These are phyloP conservation scores for Yponomeuta cagnagella DNA, from an alignment of 2,888 invertebrate genomes.

Conservation along the genomic window DNA sequence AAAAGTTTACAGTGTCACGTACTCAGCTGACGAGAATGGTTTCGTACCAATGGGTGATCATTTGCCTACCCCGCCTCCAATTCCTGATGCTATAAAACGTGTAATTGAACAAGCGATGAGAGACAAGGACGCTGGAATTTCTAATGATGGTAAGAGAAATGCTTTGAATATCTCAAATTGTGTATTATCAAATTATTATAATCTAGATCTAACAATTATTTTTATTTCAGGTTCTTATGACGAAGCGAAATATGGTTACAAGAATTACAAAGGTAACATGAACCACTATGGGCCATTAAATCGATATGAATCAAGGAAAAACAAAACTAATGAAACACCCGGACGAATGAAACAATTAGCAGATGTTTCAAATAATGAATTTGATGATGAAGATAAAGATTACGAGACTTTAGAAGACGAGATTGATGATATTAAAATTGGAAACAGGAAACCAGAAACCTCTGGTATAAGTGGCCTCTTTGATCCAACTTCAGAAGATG, in stretches of 20 bases:
- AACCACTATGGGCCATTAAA: background rate
- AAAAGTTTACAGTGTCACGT: slow-evolving; percentile 46
- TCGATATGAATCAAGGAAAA: background rate
- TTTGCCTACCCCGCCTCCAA: slow-evolving; percentile 57
- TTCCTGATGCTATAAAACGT: slow-evolving; percentile 53
- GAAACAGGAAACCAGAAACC: background rate
- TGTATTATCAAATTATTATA: background rate
- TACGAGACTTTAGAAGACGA: background rate
- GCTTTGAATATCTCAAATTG: no score
- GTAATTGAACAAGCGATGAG: slow-evolving; percentile 48
- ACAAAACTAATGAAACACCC: background rate
- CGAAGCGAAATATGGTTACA: slow-evolving; percentile 53
- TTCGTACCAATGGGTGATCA: slow-evolving; percentile 56
- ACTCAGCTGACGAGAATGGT: slow-evolving; percentile 63
- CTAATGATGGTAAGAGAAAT: slow-evolving; percentile 42
- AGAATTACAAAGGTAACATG: slow-evolving; percentile 36
- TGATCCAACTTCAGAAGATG: background rate
- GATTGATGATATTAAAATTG: background rate
- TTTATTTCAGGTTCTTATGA: slow-evolving; percentile 50
- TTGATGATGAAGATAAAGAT: background rate
- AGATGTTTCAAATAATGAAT: background rate
- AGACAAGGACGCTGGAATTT: slow-evolving; percentile 40
- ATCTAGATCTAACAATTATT: background rate
- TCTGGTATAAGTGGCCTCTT: background rate
- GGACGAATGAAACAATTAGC: background rate